These are phyloP conservation scores for Eupeodes luniger DNA, from an alignment of 2,888 invertebrate species.

Conservation along the genomic window DNA sequence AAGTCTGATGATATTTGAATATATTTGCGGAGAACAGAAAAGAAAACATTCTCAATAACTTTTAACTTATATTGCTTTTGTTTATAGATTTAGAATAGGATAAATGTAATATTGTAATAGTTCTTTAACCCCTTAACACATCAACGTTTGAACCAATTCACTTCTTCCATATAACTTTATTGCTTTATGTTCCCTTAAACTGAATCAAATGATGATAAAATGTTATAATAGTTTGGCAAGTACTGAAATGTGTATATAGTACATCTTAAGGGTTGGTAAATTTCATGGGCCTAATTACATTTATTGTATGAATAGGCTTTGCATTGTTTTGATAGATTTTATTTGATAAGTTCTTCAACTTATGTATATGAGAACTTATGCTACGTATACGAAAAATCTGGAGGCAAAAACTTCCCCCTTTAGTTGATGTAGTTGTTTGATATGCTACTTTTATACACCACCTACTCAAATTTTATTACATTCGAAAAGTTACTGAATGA, in stretches of 20 bases:
- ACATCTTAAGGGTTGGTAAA: neutral
- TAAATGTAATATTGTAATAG: neutral
- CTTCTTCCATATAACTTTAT: neutral
- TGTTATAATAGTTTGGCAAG: no score
- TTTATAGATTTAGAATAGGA: neutral
- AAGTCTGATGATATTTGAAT: neutral
- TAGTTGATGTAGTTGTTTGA: neutral
- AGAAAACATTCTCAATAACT: slow-evolving; percentile 10
- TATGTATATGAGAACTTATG: neutral
- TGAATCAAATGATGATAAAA: neutral
- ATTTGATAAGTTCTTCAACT: slow-evolving; percentile 25
- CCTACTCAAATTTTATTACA: slow-evolving; percentile 28
- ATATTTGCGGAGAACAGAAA: neutral
- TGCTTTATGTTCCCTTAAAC: neutral
- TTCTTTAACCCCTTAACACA: neutral
- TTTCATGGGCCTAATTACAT: slow-evolving; percentile 13
- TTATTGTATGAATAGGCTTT: neutral
- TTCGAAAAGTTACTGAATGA: neutral
- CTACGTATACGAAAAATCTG: neutral
- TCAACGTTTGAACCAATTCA: neutral
- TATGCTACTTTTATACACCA: neutral
- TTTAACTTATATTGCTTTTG: neutral
- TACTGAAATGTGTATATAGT: neutral
- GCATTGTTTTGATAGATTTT: slow-evolving; percentile 19
- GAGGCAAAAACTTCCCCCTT: neutral